phyloP scores from a whole-genome alignment of 2,797 vertebrate genomes.

The Stomatorhinus walkeri region DNA sequence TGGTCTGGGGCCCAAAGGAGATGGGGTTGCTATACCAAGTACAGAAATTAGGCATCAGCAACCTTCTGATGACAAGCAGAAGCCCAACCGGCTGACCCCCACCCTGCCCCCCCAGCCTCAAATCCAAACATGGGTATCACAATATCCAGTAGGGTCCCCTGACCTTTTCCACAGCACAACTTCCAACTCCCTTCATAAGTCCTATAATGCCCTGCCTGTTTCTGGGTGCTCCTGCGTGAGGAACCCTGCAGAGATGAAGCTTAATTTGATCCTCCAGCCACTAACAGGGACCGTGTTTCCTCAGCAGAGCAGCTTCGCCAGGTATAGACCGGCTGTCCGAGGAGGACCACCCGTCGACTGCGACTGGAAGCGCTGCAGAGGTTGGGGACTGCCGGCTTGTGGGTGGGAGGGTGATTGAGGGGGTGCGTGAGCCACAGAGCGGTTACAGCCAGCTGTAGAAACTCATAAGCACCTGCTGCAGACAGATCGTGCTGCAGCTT shows the following conservation, averaged over 20 bases:
- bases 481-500: neutral
- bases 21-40: neutral
- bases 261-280: neutral
- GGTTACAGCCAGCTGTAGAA: neutral
- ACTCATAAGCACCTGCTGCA: neutral
- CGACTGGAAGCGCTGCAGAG: neutral
- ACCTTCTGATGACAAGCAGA: neutral
- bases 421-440: neutral
- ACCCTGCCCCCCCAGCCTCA: neutral
- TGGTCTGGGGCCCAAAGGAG: neutral
- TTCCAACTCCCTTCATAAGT: neutral
- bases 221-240: neutral
- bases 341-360: neutral
- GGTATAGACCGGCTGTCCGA: neutral
- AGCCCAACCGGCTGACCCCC: neutral
- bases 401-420: neutral
- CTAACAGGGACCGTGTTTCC: neutral
- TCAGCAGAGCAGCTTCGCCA: neutral
- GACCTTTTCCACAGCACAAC: neutral
- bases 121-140: neutral
- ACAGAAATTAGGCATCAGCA: neutral
- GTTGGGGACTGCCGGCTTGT: neutral
- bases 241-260: neutral
- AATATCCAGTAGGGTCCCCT: neutral
- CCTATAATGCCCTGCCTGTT: neutral